Evolutionary conservation across 2,113 vertebrate species (phyloP).

Genomic region (Phaethon lepturus): DNA sequence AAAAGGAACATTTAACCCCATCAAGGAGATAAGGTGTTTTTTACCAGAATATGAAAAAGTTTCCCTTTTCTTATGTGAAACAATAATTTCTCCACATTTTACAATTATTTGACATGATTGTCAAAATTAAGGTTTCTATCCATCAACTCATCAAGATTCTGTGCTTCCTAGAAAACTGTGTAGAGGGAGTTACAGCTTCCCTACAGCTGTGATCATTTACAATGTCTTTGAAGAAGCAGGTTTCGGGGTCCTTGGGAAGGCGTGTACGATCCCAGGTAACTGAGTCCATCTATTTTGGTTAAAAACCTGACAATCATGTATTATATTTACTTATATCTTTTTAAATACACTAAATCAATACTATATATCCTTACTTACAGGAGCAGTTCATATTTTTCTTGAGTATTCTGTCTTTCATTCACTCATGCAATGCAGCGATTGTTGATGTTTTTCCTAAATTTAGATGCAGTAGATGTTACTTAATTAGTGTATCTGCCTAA

Average conservation of each 20-base stretch:
- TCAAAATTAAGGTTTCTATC: background rate
- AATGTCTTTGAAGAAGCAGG: background rate
- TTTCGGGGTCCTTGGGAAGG: background rate
- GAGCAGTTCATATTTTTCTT: background rate
- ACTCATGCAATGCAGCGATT: background rate
- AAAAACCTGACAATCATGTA: fast-evolving
- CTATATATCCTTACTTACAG: background rate
- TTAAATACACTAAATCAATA: background rate
- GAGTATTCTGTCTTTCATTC: background rate
- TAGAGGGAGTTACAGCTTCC: background rate
- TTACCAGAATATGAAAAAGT: background rate
- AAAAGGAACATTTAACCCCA: background rate
- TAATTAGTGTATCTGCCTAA: background rate
- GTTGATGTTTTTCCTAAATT: background rate
- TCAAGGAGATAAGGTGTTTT: background rate
- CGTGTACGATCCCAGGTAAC: background rate
- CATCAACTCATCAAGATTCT: background rate
- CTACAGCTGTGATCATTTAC: background rate
- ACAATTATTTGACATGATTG: background rate
- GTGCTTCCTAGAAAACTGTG: background rate
- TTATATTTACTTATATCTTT: background rate
- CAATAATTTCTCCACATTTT: background rate
- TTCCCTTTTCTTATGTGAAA: background rate
- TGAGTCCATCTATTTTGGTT: background rate
- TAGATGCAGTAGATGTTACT: background rate